A percentile compares a stretch with the other conserved stretches of the same genome.
These are phyloP conservation scores for Iguana delicatissima DNA, from an alignment of 2,797 vertebrate genomes.

Conservation along the genomic window DNA sequence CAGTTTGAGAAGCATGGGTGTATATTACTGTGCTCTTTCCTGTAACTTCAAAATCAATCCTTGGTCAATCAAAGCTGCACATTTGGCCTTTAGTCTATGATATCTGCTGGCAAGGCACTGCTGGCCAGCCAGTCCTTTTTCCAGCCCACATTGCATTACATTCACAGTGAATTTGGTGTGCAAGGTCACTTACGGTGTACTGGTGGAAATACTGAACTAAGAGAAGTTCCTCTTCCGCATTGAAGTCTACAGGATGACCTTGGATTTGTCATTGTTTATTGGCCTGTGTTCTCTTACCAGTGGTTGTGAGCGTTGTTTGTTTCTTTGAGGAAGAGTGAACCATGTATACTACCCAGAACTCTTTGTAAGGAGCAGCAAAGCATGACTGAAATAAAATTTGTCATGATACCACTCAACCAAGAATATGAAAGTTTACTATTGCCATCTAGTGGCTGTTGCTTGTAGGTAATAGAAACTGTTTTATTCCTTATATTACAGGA, in stretches of 20 bases:
- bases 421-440: conserved; percentile 15
- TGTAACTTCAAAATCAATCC: too few relatives aligned
- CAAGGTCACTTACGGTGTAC: not conserved
- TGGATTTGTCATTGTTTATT: not conserved
- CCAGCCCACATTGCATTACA: not conserved
- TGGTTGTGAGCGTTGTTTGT: not conserved
- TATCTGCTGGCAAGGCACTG: too few relatives aligned
- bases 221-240: not conserved
- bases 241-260: not conserved
- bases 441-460: conserved; percentile 27
- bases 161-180: not conserved
- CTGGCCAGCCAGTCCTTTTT: too few relatives aligned
- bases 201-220: not conserved
- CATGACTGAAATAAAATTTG: not conserved
- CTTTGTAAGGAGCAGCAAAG: not conserved
- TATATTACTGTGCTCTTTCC: too few relatives aligned
- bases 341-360: not conserved
- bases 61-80: not conserved
- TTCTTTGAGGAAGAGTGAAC: not conserved
- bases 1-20: too few relatives aligned
- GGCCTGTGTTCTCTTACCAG: not conserved
- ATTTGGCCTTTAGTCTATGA: not conserved
- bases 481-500: not conserved
- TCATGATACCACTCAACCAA: not conserved
- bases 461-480: not conserved